Evolutionary conservation across 2,888 invertebrate genomes (phyloP), one percentile per base, ranked within the genome.

Genomic region (Chironomus tentans): DNA sequence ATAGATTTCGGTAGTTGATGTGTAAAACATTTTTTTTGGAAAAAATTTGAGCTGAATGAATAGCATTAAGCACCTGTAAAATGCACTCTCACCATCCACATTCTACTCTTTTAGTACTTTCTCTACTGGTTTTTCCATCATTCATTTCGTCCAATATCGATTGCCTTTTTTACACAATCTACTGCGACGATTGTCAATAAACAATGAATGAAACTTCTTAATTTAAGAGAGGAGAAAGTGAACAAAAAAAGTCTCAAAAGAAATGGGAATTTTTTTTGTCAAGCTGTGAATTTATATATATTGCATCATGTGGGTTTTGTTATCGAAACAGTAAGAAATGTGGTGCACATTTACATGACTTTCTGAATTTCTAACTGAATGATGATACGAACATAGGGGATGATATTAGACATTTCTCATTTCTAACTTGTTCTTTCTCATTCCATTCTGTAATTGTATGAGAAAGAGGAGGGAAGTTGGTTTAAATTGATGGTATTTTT

Each of bases 221-320:
- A 38, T 38, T 38, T 38, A 10, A 38, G 10, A 10, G 7, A 10
- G 10, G 7, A 38, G 38, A 38, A 38, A 7, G 2, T 18, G 18
- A 56, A 18, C 18, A 73, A 21, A 65, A 12, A 50, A 61, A 61
- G 46, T 62, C 62, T 28, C 24, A 73, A 73, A 56, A 18, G 65
- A 74, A 65, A 65, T 68, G 74, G 74, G 69, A 69, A 62, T 69
- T 76, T 76, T 28, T 46, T 50, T 28, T 76, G 76, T 76, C 76
- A 76, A 15, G 69, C 68, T 76, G 76, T 28, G 76, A 71, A 76
- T 69, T 76, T 76, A 48, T 73, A 65, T 74, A 71, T 61, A 73
- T 73, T 56, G 61, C 46, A 65, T 65, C 61, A 73, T 73, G 72
- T 73, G 72, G 72, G 72, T 73, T 65, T 62, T 65, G 65, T 65